Conservation (phyloP, 2,797 vertebrate species). For the Lepus oiostolus region DNA sequence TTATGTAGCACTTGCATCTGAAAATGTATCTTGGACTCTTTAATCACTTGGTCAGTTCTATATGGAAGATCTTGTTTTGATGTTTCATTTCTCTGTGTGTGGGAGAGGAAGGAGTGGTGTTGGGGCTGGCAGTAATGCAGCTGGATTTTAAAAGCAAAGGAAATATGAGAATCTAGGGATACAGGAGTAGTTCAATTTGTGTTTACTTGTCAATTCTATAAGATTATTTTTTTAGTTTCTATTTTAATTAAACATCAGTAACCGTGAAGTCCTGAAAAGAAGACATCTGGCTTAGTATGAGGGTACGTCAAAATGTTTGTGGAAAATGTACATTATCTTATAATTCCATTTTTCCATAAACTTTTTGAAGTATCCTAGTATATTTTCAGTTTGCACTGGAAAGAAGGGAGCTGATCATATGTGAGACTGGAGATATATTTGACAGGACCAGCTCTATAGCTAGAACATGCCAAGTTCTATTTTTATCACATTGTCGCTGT, state of each 20-base stretch:
- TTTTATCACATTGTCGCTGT: neutral
- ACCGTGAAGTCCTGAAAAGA: slow-evolving; percentile 1
- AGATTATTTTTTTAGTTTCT: slow-evolving; percentile 49
- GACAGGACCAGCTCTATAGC: neutral
- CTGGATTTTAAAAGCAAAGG: neutral
- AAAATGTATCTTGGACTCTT: slow-evolving; percentile 14
- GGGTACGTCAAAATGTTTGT: too few species aligned
- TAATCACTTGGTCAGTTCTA: neutral
- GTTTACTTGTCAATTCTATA: slow-evolving; percentile 11
- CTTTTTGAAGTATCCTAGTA: neutral
- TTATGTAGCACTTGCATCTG: neutral
- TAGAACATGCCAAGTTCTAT: neutral
- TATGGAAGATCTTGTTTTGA: neutral
- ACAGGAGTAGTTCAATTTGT: neutral
- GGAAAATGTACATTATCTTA: too few species aligned
- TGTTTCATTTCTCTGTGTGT: slow-evolving; percentile 7
- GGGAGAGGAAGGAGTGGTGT: too few species aligned
- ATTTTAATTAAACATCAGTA: slow-evolving; percentile 57
- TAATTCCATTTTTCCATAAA: too few species aligned
- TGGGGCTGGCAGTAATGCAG: neutral
- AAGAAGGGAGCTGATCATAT: neutral
- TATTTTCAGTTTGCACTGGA: slow-evolving; percentile 6
- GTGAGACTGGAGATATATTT: neutral
- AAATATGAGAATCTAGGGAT: neutral
- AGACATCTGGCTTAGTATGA: slow-evolving; percentile 1